A percentile compares a stretch with the other conserved stretches of the same genome.
phyloP scores from a whole-genome alignment of 2,113 vertebrate genomes.

The Pristiophorus japonicus region DNA sequence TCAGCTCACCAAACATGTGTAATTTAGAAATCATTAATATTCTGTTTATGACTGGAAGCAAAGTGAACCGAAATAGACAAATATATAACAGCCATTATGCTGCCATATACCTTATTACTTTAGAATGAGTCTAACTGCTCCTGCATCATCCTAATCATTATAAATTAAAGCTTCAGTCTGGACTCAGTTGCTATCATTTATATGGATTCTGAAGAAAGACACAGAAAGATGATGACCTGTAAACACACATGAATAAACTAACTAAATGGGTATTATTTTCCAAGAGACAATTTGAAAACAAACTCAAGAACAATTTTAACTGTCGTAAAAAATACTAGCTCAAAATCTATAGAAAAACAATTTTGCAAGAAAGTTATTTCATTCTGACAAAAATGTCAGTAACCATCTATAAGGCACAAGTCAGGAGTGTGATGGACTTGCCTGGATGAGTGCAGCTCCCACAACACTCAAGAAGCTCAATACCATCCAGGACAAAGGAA shows the following conservation, averaged over 20 bases:
- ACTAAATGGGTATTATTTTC: neutral
- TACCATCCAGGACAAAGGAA: too few relatives aligned
- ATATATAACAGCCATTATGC: constrained; percentile 4
- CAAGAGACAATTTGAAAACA: neutral
- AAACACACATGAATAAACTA: constrained; percentile 1
- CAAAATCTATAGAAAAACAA: neutral
- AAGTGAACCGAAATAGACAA: neutral
- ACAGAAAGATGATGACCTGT: neutral
- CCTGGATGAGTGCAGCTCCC: too few relatives aligned
- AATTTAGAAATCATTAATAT: neutral
- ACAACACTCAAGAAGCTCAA: too few relatives aligned
- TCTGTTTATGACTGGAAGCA: neutral
- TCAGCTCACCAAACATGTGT: neutral
- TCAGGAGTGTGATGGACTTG: too few relatives aligned
- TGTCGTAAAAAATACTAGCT: neutral
- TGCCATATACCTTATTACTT: constrained; percentile 4
- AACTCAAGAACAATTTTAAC: neutral
- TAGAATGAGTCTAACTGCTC: neutral
- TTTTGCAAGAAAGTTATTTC: neutral
- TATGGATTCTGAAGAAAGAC: neutral
- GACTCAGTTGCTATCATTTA: neutral
- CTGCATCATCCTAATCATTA: neutral
- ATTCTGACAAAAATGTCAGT: neutral
- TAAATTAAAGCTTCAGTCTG: neutral
- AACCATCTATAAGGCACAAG: too few relatives aligned